Evolutionary conservation across 2,797 vertebrate genomes (phyloP).

Genomic region (Lepus oiostolus): DNA sequence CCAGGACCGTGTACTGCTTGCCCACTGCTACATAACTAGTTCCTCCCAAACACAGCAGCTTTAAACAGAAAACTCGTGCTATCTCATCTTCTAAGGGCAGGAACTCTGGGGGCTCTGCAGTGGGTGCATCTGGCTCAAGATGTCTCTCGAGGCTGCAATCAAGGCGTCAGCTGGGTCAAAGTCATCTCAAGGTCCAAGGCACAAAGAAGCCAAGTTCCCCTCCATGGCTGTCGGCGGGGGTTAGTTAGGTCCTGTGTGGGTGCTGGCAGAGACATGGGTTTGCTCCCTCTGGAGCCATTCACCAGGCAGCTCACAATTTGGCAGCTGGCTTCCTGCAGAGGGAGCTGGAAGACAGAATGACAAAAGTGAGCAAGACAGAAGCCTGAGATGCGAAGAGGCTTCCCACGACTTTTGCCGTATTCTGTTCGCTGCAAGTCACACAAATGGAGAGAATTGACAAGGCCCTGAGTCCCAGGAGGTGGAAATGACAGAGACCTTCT

Average conservation of each 20-base stretch:
- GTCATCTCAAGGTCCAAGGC: not conserved
- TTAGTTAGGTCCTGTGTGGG: not conserved
- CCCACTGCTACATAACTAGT: not conserved
- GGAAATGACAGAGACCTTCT: not conserved
- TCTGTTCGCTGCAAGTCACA: not conserved
- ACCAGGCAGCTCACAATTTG: not conserved
- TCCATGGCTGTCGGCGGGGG: not conserved
- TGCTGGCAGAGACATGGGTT: not conserved
- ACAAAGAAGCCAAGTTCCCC: not conserved
- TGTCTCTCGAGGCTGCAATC: not conserved
- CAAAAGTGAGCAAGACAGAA: not conserved
- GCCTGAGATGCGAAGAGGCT: not conserved
- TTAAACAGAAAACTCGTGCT: not conserved
- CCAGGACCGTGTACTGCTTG: not conserved
- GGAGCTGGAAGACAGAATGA: not conserved
- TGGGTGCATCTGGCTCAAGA: not conserved
- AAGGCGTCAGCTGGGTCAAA: not conserved
- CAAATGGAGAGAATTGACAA: not conserved
- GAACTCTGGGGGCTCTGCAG: not conserved
- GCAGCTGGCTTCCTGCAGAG: not conserved
- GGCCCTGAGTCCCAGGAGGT: not conserved
- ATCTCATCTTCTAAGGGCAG: not conserved
- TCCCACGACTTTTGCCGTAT: not conserved
- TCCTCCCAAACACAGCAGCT: not conserved
- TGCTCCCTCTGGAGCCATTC: not conserved